Conservation (phyloP, 2,888 invertebrate genomes). For the Cordylochernes scorpioides region DNA sequence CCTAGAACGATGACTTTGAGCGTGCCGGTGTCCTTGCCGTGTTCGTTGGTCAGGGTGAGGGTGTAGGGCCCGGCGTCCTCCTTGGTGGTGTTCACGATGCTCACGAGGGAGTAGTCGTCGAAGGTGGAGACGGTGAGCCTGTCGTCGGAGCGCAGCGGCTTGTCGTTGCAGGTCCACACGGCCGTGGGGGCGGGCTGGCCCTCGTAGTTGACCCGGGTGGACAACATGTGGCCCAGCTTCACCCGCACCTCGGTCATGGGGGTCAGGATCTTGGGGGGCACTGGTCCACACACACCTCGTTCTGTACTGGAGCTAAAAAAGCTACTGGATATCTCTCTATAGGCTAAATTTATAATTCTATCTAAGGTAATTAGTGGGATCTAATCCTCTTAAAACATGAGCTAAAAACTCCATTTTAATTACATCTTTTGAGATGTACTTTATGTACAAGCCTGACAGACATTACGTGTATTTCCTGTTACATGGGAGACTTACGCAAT, state of each 20-base stretch:
- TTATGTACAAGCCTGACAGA: too few relatives aligned
- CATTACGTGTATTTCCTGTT: too few relatives aligned
- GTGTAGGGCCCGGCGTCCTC: constrained; percentile 71
- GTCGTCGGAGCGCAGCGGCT: constrained; percentile 34
- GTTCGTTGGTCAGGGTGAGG: constrained; percentile 61
- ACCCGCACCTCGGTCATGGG: constrained; percentile 65
- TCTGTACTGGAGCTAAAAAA: too few relatives aligned
- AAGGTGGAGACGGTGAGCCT: constrained; percentile 66
- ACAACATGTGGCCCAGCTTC: constrained; percentile 73
- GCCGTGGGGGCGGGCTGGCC: constrained; percentile 27
- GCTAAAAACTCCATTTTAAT: too few relatives aligned
- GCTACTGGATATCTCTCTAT: too few relatives aligned
- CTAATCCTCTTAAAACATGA: too few relatives aligned
- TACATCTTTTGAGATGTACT: too few relatives aligned
- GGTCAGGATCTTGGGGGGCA: constrained; percentile 79
- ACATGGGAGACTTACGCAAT: too few relatives aligned
- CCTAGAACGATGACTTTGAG: constrained; percentile 64
- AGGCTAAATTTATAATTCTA: too few relatives aligned
- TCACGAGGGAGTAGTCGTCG: constrained; percentile 67
- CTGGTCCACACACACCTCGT: too few relatives aligned
- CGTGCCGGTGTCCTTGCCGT: constrained; percentile 70
- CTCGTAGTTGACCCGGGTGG: constrained; percentile 45
- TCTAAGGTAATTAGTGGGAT: too few relatives aligned
- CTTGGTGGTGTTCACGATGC: constrained; percentile 74
- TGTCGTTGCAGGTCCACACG: constrained; percentile 22